Conservation (phyloP, 2,113 vertebrate species). For the Gavialis gangeticus region DNA sequence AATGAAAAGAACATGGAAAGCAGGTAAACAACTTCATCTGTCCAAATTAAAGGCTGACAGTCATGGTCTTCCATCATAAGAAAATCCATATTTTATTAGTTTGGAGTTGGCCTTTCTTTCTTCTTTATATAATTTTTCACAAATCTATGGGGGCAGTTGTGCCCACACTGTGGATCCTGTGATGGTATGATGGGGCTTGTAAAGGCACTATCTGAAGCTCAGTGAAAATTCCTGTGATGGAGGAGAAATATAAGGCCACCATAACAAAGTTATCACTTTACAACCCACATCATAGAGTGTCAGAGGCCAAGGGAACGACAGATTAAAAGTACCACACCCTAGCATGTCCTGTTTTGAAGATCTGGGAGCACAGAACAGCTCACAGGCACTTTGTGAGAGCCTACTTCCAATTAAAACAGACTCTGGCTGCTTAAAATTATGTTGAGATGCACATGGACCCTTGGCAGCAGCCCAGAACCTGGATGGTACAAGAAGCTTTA, state of each 20-base stretch:
- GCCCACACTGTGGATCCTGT: neutral
- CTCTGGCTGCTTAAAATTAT: accelerated
- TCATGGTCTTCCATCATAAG: neutral
- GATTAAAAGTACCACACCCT: neutral
- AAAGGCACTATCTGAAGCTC: neutral
- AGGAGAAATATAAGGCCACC: neutral
- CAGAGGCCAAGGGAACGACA: accelerated
- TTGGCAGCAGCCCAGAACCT: accelerated
- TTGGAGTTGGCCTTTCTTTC: neutral
- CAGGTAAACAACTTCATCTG: neutral
- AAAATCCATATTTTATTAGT: neutral
- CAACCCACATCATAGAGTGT: accelerated
- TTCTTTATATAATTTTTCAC: accelerated
- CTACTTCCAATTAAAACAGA: neutral
- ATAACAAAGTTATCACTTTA: accelerated
- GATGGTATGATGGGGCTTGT: neutral
- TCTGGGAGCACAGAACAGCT: neutral
- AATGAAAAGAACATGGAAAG: neutral
- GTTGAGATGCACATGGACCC: accelerated
- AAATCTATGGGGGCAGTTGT: accelerated
- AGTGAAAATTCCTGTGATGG: neutral
- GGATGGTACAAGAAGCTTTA: accelerated
- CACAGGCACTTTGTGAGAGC: neutral
- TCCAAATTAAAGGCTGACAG: neutral
- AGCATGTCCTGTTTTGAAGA: neutral